Evolutionary conservation across 1,140 invertebrate species (phyloP).

Genomic region (Leptinotarsa undecemlineata): DNA sequence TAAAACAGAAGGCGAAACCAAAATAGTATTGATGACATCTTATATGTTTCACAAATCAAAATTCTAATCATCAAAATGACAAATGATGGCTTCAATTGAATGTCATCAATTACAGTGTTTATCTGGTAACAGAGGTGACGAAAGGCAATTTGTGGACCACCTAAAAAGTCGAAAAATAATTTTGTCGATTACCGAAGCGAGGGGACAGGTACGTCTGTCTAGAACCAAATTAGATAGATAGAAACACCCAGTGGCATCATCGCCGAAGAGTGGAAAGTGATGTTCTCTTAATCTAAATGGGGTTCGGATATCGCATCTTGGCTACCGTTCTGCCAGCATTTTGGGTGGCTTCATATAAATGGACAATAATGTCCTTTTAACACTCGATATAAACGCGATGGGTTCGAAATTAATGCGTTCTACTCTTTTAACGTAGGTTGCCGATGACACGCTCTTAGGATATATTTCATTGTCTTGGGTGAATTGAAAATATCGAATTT

Average conservation of each 20-base stretch:
- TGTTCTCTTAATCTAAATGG: constrained; percentile 42
- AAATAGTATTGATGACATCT: no score
- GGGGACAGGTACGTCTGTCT: constrained; percentile 12
- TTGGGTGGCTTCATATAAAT: constrained; percentile 45
- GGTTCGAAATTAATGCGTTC: constrained; percentile 30
- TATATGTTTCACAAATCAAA: no score
- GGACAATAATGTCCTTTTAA: constrained; percentile 44
- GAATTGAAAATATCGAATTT: no score
- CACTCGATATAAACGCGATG: constrained; percentile 38
- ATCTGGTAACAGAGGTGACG: constrained; percentile 17
- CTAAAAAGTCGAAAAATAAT: constrained; percentile 21
- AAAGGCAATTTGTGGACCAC: constrained; percentile 28
- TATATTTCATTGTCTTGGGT: not conserved
- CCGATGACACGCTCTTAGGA: constrained; percentile 19
- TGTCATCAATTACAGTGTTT: not conserved
- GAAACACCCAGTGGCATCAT: constrained; percentile 24
- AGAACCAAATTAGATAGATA: constrained; percentile 23
- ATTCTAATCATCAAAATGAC: no score
- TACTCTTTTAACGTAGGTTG: constrained; percentile 13
- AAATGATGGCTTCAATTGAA: not conserved
- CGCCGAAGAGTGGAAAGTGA: constrained; percentile 39
- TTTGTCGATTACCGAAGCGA: constrained; percentile 4
- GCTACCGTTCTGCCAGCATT: constrained; percentile 43
- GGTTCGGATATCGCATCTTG: constrained; percentile 36
- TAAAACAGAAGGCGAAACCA: no score